A percentile compares a stretch with the other conserved stretches of the same genome.
Conservation (phyloP, 2,797 vertebrate genomes). For the Sebastes paucispinis region DNA sequence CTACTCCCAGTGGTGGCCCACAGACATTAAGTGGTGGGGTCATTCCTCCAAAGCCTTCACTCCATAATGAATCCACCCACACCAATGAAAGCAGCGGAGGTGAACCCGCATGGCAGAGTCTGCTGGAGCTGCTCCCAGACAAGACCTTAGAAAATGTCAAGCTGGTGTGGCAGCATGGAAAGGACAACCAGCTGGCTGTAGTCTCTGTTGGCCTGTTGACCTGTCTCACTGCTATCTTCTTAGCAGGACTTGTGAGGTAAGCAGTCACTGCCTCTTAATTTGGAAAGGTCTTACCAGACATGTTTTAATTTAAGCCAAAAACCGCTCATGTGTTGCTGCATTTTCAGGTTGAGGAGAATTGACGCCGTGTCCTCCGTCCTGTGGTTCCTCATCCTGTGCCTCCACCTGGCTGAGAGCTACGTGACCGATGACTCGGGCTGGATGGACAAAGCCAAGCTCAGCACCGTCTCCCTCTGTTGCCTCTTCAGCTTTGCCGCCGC, state of each 20-base stretch:
- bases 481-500: conserved; percentile 92
- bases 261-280: background rate
- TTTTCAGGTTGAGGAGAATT: conserved; percentile 90
- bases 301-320: background rate
- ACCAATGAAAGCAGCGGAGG: conserved; percentile 21
- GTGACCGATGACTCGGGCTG: conserved; percentile 78
- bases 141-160: conserved; percentile 73
- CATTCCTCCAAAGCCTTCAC: conserved; percentile 46
- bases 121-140: conserved; percentile 84
- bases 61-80: conserved; percentile 58
- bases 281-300: background rate
- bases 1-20: conserved; percentile 23
- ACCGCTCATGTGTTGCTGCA: background rate
- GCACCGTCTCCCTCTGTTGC: conserved; percentile 89
- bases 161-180: conserved; percentile 85
- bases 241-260: conserved; percentile 91
- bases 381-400: conserved; percentile 88
- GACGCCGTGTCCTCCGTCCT: conserved; percentile 90
- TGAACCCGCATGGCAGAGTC: conserved; percentile 75
- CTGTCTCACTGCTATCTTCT: conserved; percentile 88
- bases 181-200: conserved; percentile 85
- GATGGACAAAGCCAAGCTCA: conserved; percentile 88
- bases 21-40: conserved; percentile 54
- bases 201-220: conserved; percentile 87
- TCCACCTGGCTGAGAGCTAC: conserved; percentile 85